Base-by-base conservation (phyloP, 2,113 vertebrate species). In the Alethe castanea region DNA sequence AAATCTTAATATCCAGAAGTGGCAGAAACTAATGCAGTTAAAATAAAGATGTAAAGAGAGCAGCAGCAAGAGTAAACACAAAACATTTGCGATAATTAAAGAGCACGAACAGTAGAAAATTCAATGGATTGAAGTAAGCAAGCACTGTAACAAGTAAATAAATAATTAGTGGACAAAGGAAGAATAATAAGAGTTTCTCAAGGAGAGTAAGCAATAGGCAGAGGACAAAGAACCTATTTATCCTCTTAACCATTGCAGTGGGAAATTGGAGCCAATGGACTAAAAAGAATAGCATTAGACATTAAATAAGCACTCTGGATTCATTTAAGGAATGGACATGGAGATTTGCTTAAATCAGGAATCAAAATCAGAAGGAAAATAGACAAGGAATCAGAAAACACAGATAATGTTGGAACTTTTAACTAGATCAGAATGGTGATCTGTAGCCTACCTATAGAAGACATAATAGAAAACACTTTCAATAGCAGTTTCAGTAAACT, bases 1-100 rank as follows among this genome's bases (percentile, higher is more conserved):
- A 86, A 90, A 96, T 92, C 73, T 92, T 95, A 77, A 90, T 83
- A 93, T 56, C 61, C 61, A 86, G 60, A 83, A 91, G 40, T 66
- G 93, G 26, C 79, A 94, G 81, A 73, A 96, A 59, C 14, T 18
- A 93, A 91, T 73, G 28, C 33, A 84, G 67, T 85, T 89, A 87
- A 67, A 93, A 79, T 61, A 81, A 91, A 96, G 73, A 90, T 28
- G 29, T 76, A 50, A 84, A 86, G 28, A 83, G 36, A 81, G 66
- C 33, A 59, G 42, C 22, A 78, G n/a, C 25, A 89, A 94, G 28
- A 38, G 56, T 83, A 95, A 96, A 91, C 36, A 60, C 59, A 64
- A 80, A 91, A 28, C 40, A 79, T 77, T 96, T 82, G 35, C 6
- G 2, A 67, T 81, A 95, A 91, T 91, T 95, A 93, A 69, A 66